Conservation (phyloP, 2,113 vertebrate genomes). For the Cinclus cinclus region DNA sequence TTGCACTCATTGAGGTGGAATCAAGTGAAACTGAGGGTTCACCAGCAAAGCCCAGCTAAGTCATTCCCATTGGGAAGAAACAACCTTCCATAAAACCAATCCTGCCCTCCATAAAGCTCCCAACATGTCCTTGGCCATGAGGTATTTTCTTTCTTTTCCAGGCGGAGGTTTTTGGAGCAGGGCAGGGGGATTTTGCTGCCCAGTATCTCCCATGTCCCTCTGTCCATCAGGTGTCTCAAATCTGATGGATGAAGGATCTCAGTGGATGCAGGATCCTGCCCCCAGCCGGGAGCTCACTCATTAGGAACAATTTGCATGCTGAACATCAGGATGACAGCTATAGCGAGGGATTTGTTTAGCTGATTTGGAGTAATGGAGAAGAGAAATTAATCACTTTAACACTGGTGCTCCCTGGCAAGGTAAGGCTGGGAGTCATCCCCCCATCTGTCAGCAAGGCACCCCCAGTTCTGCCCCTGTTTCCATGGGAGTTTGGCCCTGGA, state of each 20-base stretch:
- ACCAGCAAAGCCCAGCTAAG: not conserved
- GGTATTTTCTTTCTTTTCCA: not conserved
- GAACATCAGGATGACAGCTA: conserved; percentile 69
- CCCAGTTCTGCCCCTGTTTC: not conserved
- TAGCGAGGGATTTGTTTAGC: conserved; percentile 73
- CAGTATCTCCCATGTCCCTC: accelerated
- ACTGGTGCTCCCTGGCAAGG: not conserved
- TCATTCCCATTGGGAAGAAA: not conserved
- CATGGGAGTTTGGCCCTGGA: accelerated
- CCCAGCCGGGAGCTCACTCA: conserved; percentile 45
- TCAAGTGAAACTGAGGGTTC: not conserved
- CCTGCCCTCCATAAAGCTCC: not conserved
- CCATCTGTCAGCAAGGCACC: not conserved
- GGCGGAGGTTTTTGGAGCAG: accelerated
- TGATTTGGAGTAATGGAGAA: conserved; percentile 74
- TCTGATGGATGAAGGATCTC: not conserved
- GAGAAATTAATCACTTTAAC: conserved; percentile 71
- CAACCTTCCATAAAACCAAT: not conserved
- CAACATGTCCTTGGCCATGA: not conserved
- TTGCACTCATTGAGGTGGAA: not conserved
- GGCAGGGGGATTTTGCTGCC: not conserved
- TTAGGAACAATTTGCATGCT: conserved; percentile 73
- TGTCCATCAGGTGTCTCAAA: not conserved
- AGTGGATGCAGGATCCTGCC: conserved; percentile 19
- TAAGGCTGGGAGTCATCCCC: not conserved